Evolutionary conservation across 2,888 invertebrate genomes (phyloP), one percentile per base, ranked within the genome.

Genomic region (Embidobia sp.): DNA sequence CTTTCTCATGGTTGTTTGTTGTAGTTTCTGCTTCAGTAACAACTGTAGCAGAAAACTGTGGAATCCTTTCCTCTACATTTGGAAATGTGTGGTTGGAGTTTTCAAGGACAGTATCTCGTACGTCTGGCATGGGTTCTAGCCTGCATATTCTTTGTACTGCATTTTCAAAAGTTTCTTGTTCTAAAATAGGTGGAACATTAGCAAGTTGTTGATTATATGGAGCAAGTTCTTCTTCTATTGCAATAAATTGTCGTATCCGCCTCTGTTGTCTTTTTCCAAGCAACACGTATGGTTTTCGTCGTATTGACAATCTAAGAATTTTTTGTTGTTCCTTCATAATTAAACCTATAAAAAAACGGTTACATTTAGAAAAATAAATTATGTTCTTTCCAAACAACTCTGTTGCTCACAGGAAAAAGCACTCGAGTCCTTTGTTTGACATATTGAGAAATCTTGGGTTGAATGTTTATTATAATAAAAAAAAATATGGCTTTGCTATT

Each of bases 231-330:
- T n/a, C n/a, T 15, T 40, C 16, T 8, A n/a, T n/a, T n/a, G 40
- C 3, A 16, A 7, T 7, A 3, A 6, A 8, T 10, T 18, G 1
- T 40, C 40, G 40, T 6, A 40, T n/a, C n/a, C 16, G 16, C 16
- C 40, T 40, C 8, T 18, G 40, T n/a, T 40, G 40, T 40, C 40
- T 40, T 40, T 40, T 8, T 18, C 40, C 40, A 15, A 40, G 2
- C 16, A 10, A 10, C 2, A 5, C 2, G 10, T 40, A 40, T 18
- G 40, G 40, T 40, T 3, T 10, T 4, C 18, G 40, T 40, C 40
- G 15, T 40, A 40, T 15, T 15, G 35, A 13, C 7, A 7, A 35
- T 35, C 8, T 29, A 2, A n/a, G 3, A 6, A 29, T 29, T 29
- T 29, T 29, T 2, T 35, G 7, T 13, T 10, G 2, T 35, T 7